Evolutionary conservation across 2,888 invertebrate genomes (phyloP).

Genomic region (Creontiades dilutus): DNA sequence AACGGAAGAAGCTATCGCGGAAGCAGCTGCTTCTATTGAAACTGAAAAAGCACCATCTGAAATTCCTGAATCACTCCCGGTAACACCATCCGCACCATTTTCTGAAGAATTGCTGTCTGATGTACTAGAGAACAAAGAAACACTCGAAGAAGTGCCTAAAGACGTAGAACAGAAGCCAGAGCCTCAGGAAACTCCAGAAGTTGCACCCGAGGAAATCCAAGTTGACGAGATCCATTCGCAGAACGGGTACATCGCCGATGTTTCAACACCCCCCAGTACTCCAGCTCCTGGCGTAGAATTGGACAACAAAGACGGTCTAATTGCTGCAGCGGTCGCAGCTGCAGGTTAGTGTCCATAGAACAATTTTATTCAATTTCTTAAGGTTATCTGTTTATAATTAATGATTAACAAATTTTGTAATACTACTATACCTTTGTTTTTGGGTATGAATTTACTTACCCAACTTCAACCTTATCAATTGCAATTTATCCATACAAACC

Average conservation of each 20-base stretch:
- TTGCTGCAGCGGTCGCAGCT: conserved; percentile 74
- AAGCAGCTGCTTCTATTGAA: neutral
- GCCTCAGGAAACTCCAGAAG: neutral
- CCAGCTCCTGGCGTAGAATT: conserved; percentile 72
- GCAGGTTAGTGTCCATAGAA: conserved; percentile 47
- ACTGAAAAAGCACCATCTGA: neutral
- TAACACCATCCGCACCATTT: conserved; percentile 45
- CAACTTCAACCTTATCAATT: no score
- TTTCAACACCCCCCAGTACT: conserved; percentile 75
- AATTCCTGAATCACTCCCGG: neutral
- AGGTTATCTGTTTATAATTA: no score
- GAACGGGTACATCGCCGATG: conserved; percentile 71
- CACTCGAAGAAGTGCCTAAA: neutral
- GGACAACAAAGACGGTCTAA: conserved; percentile 72
- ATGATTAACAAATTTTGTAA: no score
- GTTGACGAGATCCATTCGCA: conserved; percentile 55
- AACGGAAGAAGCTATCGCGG: neutral
- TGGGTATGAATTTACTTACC: no score
- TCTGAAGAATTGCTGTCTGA: conserved; percentile 27
- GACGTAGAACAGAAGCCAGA: neutral
- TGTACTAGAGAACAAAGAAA: neutral
- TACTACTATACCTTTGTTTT: no score
- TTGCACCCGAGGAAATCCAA: neutral
- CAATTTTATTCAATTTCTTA: no score
- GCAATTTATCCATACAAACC: no score